These are phyloP conservation scores for Asteroscopus sphinx DNA, from an alignment of 2,888 invertebrate genomes.

Conservation along the genomic window DNA sequence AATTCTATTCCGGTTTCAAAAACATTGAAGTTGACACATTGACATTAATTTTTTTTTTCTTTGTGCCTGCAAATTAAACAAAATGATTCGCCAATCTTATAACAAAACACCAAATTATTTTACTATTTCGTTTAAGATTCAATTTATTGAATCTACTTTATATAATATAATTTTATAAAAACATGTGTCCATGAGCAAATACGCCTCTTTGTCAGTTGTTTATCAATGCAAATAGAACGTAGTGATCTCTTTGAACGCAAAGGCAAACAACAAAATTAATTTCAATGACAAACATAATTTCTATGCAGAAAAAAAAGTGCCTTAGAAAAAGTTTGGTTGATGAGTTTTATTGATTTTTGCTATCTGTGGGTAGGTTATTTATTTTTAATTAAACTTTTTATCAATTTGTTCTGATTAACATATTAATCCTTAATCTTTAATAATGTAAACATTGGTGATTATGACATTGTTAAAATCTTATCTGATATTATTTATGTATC, in stretches of 20 bases:
- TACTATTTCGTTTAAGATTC: too few relatives aligned
- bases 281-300: slow-evolving; percentile 7
- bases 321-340: too few relatives aligned
- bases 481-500: slow-evolving; percentile 6
- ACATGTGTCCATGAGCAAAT: too few relatives aligned
- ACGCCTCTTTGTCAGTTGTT: slow-evolving; percentile 15
- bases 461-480: slow-evolving; percentile 15
- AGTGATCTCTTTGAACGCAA: too few relatives aligned
- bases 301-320: neutral
- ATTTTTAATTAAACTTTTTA: neutral
- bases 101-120: too few relatives aligned
- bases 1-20: neutral
- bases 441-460: slow-evolving; percentile 25
- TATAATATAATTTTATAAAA: too few relatives aligned
- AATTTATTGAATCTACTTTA: too few relatives aligned
- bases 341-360: neutral
- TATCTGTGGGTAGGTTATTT: slow-evolving; percentile 10
- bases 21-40: neutral
- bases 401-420: slow-evolving; percentile 7
- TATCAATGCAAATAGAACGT: slow-evolving; percentile 4
- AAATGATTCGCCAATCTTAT: too few relatives aligned
- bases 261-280: neutral
- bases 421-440: slow-evolving; percentile 2
- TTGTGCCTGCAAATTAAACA: slow-evolving; percentile 17
- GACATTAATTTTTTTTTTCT: too few relatives aligned